Evolutionary conservation across 2,888 invertebrate species (phyloP).

Genomic region (Timema cristinae): DNA sequence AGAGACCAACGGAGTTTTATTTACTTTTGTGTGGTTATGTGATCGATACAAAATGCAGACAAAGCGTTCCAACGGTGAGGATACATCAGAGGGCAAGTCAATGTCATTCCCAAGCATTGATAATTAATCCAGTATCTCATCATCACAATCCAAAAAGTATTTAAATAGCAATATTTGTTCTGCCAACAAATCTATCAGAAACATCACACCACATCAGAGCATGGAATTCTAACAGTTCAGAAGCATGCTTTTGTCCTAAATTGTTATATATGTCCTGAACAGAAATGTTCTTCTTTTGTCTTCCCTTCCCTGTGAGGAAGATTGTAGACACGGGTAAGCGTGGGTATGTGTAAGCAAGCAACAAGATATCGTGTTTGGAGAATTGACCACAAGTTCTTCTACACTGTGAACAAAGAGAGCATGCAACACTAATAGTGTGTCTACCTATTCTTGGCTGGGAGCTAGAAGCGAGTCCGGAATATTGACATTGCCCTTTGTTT

Average conservation of each 20-base stretch:
- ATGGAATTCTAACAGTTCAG: neutral
- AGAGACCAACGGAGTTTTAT: neutral
- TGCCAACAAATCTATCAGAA: slow-evolving; percentile 1
- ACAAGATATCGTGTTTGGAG: slow-evolving; percentile 1
- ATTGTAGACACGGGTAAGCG: neutral
- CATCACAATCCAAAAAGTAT: neutral
- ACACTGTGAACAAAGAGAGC: neutral
- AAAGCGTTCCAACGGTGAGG: too few relatives aligned
- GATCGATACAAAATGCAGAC: neutral
- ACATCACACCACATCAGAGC: neutral
- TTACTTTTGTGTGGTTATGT: neutral
- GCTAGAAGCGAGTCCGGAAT: neutral
- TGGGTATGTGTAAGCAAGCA: too few relatives aligned
- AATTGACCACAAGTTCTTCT: neutral
- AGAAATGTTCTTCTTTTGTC: neutral
- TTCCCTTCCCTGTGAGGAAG: slow-evolving; percentile 2
- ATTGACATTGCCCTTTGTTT: neutral
- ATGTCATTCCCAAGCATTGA: neutral
- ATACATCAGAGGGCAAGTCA: neutral
- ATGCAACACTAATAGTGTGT: neutral
- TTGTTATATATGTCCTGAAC: neutral
- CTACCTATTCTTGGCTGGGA: neutral
- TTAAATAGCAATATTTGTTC: neutral
- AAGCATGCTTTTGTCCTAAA: too few relatives aligned
- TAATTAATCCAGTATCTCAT: neutral